These are phyloP conservation scores for Lampropteryx suffumata DNA, from an alignment of 2,888 invertebrate species.

Conservation along the genomic window DNA sequence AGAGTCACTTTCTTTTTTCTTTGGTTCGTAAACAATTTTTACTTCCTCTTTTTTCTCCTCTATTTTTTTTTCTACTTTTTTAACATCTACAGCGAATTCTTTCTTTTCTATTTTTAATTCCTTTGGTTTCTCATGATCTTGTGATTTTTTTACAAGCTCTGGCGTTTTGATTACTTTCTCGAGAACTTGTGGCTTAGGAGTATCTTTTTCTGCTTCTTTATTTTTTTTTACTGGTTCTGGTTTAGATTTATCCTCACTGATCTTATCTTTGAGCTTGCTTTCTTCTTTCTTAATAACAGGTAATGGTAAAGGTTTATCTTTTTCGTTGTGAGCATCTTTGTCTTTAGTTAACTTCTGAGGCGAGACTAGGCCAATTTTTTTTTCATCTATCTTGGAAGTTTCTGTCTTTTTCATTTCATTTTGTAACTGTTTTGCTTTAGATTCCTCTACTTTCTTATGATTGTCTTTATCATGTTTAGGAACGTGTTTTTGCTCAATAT, in stretches of 20 bases:
- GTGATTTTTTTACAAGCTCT: conserved; percentile 1
- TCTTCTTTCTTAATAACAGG: conserved; percentile 33
- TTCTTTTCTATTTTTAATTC: conserved; percentile 12
- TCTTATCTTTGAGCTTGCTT: conserved; percentile 34
- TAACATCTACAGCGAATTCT: neutral
- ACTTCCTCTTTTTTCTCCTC: conserved; percentile 35
- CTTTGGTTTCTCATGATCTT: conserved; percentile 8
- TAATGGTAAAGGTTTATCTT: conserved; percentile 14
- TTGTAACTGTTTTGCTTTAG: neutral
- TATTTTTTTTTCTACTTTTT: conserved; percentile 16
- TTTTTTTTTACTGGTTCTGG: conserved; percentile 29
- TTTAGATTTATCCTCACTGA: conserved; percentile 31
- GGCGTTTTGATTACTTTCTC: conserved; percentile 21
- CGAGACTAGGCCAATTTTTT: neutral
- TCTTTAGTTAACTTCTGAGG: conserved; percentile 10
- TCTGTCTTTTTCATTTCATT: conserved; percentile 31
- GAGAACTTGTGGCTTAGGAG: conserved; percentile 29
- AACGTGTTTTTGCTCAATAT: conserved; percentile 19
- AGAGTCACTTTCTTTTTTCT: conserved; percentile 22
- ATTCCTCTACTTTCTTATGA: conserved; percentile 7
- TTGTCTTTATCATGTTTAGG: conserved; percentile 20
- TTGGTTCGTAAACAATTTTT: conserved; percentile 26
- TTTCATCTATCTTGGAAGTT: conserved; percentile 26
- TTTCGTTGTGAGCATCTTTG: conserved; percentile 1
- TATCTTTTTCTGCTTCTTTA: conserved; percentile 21